Percentiles rank a stretch among this genome's conserved stretches.
Conservation (phyloP, 2,113 vertebrate genomes). For the Brevimyrus niger region DNA sequence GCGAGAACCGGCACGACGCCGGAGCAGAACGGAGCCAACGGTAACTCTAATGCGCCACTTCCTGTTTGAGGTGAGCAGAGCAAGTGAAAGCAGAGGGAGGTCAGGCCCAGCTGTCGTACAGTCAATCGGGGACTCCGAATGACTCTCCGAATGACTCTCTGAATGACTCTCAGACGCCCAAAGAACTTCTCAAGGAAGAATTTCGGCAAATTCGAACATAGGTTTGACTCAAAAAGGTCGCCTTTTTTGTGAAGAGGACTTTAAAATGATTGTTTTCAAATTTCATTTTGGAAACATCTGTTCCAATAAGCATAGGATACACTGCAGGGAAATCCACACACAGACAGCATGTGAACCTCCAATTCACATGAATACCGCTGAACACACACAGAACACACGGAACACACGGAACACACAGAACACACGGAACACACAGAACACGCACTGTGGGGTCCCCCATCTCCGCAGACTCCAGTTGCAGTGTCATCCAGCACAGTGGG, state of each 20-base stretch:
- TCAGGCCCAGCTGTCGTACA: not conserved
- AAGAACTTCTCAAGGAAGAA: not conserved
- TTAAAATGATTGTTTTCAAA: not conserved
- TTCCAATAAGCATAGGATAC: not conserved
- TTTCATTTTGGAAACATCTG: not conserved
- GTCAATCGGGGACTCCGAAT: not conserved
- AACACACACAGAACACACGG: not conserved
- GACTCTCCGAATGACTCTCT: slow-evolving; percentile 2
- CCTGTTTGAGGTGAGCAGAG: not conserved
- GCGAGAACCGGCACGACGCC: not conserved
- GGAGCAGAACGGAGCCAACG: not conserved
- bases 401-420: not conserved
- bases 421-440: not conserved
- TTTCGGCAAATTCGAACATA: not conserved
- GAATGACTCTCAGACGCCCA: slow-evolving; percentile 9
- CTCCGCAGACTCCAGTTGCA: slow-evolving; percentile 30
- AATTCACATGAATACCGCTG: not conserved
- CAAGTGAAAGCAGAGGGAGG: not conserved
- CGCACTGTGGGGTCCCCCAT: not conserved
- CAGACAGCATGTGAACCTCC: not conserved
- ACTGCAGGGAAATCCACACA: not conserved
- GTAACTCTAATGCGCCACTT: not conserved
- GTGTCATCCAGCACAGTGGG: not conserved
- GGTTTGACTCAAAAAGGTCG: not conserved
- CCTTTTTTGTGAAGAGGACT: not conserved